A percentile compares a stretch with the other conserved stretches of the same genome.
phyloP scores from a whole-genome alignment of 92 coral and sea anemone species.

The Hydrozoanthus gracilis region DNA sequence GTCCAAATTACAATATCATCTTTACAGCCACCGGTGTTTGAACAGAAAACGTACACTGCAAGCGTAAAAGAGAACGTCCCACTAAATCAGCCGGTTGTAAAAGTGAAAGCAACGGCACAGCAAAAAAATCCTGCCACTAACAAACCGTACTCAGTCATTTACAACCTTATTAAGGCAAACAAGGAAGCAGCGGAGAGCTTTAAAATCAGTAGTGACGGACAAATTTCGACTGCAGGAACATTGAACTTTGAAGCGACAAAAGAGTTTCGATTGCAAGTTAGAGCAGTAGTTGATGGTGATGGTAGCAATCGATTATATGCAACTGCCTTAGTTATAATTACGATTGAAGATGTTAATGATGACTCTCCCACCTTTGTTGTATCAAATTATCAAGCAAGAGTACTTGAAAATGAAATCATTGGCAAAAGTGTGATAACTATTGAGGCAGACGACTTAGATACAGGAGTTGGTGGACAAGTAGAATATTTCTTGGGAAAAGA shows the following conservation, averaged over 20 bases:
- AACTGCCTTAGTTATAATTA: slow-evolving; percentile 68
- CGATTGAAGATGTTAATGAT: slow-evolving; percentile 79
- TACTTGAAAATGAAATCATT: slow-evolving; percentile 74
- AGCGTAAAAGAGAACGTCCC: slow-evolving; percentile 58
- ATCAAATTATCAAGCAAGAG: slow-evolving; percentile 82
- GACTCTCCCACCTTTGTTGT: slow-evolving; percentile 89
- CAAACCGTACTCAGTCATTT: slow-evolving; percentile 38
- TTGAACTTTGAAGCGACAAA: slow-evolving; percentile 73
- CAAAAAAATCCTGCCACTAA: background rate
- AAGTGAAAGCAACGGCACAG: slow-evolving; percentile 62
- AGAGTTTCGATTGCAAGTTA: slow-evolving; percentile 73
- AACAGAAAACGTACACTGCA: slow-evolving; percentile 42
- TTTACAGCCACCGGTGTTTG: slow-evolving; percentile 66
- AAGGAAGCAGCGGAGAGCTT: slow-evolving; percentile 71
- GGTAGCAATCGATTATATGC: slow-evolving; percentile 56
- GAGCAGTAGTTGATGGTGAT: slow-evolving; percentile 69
- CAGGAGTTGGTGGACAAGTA: slow-evolving; percentile 59
- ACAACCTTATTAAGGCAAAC: slow-evolving; percentile 79
- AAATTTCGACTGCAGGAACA: slow-evolving; percentile 71
- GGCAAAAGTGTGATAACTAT: slow-evolving; percentile 71
- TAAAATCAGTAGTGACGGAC: slow-evolving; percentile 73
- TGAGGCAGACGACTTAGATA: slow-evolving; percentile 89
- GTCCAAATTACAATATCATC: slow-evolving; percentile 75
- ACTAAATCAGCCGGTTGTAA: slow-evolving; percentile 36
- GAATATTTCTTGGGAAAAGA: slow-evolving; percentile 30